Conservation (phyloP, 2,113 vertebrate genomes). For the Lipophrys pholis region DNA sequence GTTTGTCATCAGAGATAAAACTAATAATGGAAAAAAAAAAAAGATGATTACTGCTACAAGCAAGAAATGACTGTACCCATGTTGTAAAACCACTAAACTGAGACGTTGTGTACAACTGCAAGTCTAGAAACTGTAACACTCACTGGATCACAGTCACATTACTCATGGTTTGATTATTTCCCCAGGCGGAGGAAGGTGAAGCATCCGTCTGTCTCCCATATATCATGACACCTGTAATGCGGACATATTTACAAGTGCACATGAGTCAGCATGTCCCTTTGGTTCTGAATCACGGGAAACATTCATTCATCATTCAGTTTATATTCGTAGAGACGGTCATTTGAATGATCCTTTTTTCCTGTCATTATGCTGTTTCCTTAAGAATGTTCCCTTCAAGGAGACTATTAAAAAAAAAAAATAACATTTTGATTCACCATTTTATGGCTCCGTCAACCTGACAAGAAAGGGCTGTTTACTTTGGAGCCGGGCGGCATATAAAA, state of each 20-base stretch:
- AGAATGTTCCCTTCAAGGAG: slow-evolving; percentile 25
- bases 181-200: slow-evolving; percentile 16
- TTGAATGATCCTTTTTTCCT: too few relatives aligned
- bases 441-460: slow-evolving; percentile 40
- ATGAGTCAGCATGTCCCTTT: slow-evolving; percentile 52
- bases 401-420: slow-evolving; percentile 28
- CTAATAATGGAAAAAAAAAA: not conserved
- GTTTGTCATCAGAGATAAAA: not conserved
- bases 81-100: not conserved
- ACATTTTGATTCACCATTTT: slow-evolving; percentile 25
- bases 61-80: not conserved
- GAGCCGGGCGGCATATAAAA: slow-evolving; percentile 12
- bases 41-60: not conserved
- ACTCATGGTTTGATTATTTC: slow-evolving; percentile 41
- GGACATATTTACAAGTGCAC: slow-evolving; percentile 8
- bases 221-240: slow-evolving; percentile 49
- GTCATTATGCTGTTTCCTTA: slow-evolving; percentile 33
- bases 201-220: slow-evolving; percentile 1
- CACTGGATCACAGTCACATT: not conserved
- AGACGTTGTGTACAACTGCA: not conserved
- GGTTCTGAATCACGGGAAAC: slow-evolving; percentile 21
- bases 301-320: not conserved
- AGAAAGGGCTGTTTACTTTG: slow-evolving; percentile 57
- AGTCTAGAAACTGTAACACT: slow-evolving; percentile 3
- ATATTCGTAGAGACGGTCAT: not conserved